phyloP scores from a whole-genome alignment of 2,797 vertebrate species.

The Sandelia bainsii region DNA sequence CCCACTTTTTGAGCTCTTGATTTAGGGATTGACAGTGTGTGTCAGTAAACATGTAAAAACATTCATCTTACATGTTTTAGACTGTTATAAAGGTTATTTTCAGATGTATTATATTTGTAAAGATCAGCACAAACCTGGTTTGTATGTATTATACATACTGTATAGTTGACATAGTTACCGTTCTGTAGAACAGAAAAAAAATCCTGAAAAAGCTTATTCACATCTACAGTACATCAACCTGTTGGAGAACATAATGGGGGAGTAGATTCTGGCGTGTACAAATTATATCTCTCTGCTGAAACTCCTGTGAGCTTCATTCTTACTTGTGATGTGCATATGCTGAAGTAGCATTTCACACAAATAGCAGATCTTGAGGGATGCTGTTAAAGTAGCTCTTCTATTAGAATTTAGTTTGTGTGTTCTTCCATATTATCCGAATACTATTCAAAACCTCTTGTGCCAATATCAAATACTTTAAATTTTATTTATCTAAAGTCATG shows the following conservation, averaged over 20 bases:
- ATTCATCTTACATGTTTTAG: background rate
- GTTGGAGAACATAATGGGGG: background rate
- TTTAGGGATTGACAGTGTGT: background rate
- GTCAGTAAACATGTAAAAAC: background rate
- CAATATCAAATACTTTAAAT: background rate
- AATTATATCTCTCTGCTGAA: constrained; percentile 7
- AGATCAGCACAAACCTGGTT: background rate
- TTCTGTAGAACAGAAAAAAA: background rate
- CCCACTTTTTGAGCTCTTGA: background rate
- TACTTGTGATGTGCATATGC: constrained; percentile 26
- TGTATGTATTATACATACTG: background rate
- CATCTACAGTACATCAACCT: constrained; percentile 23
- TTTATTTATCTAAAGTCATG: no score
- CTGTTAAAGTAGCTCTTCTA: constrained; percentile 6
- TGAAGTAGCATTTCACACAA: constrained; percentile 9
- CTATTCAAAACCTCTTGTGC: background rate
- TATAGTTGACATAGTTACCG: background rate
- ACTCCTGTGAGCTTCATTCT: constrained; percentile 11
- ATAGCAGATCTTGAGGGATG: background rate
- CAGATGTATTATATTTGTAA: background rate
- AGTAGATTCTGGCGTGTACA: constrained; percentile 1
- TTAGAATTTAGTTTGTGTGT: background rate
- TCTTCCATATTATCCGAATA: background rate
- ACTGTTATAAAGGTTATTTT: background rate
- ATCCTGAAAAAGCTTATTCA: constrained; percentile 9